Evolutionary conservation across 2,888 invertebrate genomes (phyloP), one percentile per base, ranked within the genome.

Genomic region (Netelia melanura): DNA sequence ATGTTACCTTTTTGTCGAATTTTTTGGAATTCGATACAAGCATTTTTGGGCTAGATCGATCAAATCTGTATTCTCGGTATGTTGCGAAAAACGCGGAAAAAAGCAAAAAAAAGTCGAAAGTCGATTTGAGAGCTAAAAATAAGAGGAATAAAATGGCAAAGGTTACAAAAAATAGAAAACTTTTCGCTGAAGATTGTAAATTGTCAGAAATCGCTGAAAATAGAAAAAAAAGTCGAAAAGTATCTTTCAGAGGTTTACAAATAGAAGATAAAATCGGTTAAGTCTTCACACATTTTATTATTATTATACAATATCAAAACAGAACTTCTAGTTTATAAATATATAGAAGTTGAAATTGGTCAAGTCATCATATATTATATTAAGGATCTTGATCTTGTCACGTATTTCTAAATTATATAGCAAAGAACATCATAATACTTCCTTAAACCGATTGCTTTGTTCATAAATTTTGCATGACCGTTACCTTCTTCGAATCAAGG

Each of bases 401-500:
- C 43, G 62, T 74, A 58, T 58, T 74, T 74, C 61, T 74, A 74
- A 74, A 74, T 74, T 61, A 74, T 74, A 58, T 43, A 74, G 74
- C 61, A 62, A 61, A 74, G 38, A 74, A 56, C 21, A 61, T 74
- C 44, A 74, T 58, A 43, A 74, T 74, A 74, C 74, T 61, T 58
- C 44, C n/a, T 58, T 74, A 61, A 74, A 74, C 74, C 74, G 74
- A 74, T 58, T 74, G 74, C 48, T 74, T 74, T 56, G 61, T 74
- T 74, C 58, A 74, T 74, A 74, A 74, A 74, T 74, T 74, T 61
- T 74, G 74, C 58, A 61, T 74, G 74, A 74, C 74, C 74, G 74
- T 74, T 56, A 74, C 74, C 44, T 74, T 74, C 74, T 74, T 74
- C 62, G 74, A 74, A 61, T 74, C 74, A 54, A 65, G 76, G 48